A percentile compares a stretch with the other conserved stretches of the same genome.
Evolutionary conservation across 2,113 vertebrate genomes (phyloP).

Genomic region (Telmatochromis brachygnathus): DNA sequence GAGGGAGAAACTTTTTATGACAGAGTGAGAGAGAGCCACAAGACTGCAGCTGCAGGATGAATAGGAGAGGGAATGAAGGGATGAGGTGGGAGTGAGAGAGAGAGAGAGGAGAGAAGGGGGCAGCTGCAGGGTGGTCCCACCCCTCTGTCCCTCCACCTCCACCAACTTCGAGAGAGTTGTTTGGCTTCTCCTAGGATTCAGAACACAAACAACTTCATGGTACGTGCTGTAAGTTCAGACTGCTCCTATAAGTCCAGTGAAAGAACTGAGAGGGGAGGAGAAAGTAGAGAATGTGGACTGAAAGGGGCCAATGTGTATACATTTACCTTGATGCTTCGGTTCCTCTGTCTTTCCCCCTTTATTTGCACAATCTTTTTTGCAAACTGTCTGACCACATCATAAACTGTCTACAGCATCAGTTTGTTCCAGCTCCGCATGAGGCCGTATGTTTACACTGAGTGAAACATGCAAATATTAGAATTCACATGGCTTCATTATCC

Average conservation of each 20-base stretch:
- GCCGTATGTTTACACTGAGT: not conserved
- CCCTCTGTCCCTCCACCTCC: slow-evolving; percentile 40
- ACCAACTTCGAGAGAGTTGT: slow-evolving; percentile 6
- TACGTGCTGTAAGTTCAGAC: not conserved
- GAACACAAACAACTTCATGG: slow-evolving; percentile 38
- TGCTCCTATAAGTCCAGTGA: not conserved
- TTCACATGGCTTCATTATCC: not conserved
- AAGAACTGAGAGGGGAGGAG: not conserved
- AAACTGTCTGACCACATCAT: not conserved
- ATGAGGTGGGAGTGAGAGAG: slow-evolving; percentile 72
- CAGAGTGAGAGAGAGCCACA: slow-evolving; percentile 68
- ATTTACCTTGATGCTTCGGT: not conserved
- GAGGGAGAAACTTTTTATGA: slow-evolving; percentile 70
- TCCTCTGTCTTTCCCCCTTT: not conserved
- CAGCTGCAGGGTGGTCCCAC: slow-evolving; percentile 81
- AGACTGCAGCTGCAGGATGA: slow-evolving; percentile 84
- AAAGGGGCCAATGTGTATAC: not conserved
- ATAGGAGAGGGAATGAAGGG: slow-evolving; percentile 75
- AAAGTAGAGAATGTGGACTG: not conserved
- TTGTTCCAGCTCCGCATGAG: not conserved
- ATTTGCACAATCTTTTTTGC: not conserved
- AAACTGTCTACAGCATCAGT: not conserved
- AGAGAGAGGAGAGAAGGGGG: slow-evolving; percentile 75
- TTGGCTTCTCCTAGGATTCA: slow-evolving; percentile 46
- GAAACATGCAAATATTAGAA: not conserved